phyloP scores from a whole-genome alignment of 2,888 invertebrate species.

The Erynnis tages region DNA sequence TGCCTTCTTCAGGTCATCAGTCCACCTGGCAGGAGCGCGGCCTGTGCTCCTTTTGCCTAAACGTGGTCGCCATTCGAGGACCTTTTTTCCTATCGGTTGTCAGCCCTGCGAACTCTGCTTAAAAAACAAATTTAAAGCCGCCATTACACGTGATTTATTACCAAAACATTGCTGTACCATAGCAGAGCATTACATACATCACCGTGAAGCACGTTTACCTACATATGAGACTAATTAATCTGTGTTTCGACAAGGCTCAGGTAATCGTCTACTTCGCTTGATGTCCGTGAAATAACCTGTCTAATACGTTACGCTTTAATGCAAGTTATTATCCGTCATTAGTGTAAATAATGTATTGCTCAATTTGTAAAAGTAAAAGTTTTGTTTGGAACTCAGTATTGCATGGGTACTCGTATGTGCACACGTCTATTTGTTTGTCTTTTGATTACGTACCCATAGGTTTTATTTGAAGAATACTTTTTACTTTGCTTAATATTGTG shows the following conservation, averaged over 20 bases:
- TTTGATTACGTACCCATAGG: no score
- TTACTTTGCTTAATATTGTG: no score
- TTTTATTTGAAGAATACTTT: no score
- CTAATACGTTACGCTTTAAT: constrained; percentile 16
- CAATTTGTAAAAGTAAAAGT: constrained; percentile 14
- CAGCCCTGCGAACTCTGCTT: no score
- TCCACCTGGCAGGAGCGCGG: no score
- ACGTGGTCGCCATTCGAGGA: no score
- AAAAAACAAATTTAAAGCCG: no score
- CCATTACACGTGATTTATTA: background rate
- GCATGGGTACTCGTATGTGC: no score
- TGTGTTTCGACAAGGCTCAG: constrained; percentile 12
- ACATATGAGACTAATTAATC: constrained; percentile 16
- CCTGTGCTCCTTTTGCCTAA: no score
- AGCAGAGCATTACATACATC: background rate
- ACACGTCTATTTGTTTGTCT: no score
- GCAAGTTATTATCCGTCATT: constrained; percentile 14
- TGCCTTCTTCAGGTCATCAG: no score
- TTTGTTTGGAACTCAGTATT: background rate
- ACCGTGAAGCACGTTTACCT: background rate
- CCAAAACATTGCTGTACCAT: constrained; percentile 6
- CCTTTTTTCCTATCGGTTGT: no score
- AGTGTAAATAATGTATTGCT: constrained; percentile 10
- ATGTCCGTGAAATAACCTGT: constrained; percentile 25
- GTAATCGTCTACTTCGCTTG: constrained; percentile 16